Evolutionary conservation across 1,140 invertebrate species (phyloP).

Genomic region (Drosophila pseudoananassae): DNA sequence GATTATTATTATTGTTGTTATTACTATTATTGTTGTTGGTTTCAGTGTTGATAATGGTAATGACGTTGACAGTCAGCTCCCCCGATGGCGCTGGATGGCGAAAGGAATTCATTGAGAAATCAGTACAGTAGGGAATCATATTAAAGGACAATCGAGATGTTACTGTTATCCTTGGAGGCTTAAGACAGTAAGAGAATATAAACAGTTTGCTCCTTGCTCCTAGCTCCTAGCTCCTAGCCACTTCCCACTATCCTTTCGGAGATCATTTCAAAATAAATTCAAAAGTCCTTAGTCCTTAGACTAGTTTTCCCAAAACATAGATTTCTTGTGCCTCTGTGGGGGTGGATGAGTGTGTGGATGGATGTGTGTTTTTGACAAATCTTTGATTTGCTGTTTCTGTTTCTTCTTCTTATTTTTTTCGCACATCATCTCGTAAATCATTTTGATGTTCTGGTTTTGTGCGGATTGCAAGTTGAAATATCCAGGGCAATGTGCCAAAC

Average conservation of each 20-base stretch:
- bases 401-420: slow-evolving; percentile 12
- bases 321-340: not conserved
- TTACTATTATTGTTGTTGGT: slow-evolving; percentile 23
- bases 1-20: slow-evolving; percentile 25
- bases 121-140: too few species aligned
- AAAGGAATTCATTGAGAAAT: not conserved
- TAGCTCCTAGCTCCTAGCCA: too few species aligned
- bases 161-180: too few species aligned
- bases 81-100: slow-evolving; percentile 22
- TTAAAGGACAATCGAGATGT: not conserved
- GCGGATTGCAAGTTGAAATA: slow-evolving; percentile 19
- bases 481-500: slow-evolving; percentile 52
- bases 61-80: slow-evolving; percentile 50
- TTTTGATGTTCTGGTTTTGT: slow-evolving; percentile 36
- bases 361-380: slow-evolving; percentile 29
- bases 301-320: not conserved
- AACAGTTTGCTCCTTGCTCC: too few species aligned
- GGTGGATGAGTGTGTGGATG: too few species aligned
- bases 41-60: slow-evolving; percentile 42
- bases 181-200: too few species aligned
- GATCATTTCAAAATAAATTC: too few species aligned
- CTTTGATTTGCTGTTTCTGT: slow-evolving; percentile 12
- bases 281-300: not conserved
- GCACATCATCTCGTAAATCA: slow-evolving; percentile 53
- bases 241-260: too few species aligned